These are phyloP conservation scores for Leptogaster cylindrica DNA, from an alignment of 2,888 invertebrate species.

Conservation along the genomic window DNA sequence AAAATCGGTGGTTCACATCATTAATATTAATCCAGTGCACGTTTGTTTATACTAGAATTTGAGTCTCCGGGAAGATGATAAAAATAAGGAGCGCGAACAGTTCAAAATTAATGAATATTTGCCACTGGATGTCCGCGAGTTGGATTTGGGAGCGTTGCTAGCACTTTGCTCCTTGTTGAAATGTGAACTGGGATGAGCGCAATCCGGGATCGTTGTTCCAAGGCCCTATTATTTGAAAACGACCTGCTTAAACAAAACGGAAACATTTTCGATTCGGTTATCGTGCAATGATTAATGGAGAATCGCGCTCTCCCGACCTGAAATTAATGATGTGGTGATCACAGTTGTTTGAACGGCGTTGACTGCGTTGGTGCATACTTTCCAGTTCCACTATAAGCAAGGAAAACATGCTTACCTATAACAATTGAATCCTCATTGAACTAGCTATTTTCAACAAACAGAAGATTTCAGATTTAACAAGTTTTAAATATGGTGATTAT, in stretches of 20 bases:
- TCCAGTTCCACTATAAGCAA: no score
- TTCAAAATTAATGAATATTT: slow-evolving; percentile 15
- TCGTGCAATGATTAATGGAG: slow-evolving; percentile 44
- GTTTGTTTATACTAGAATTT: slow-evolving; percentile 46
- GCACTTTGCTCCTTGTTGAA: not conserved
- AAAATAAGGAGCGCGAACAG: slow-evolving; percentile 37
- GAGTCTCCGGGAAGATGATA: slow-evolving; percentile 20
- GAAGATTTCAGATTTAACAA: no score
- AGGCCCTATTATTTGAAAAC: slow-evolving; percentile 20
- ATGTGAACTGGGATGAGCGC: not conserved
- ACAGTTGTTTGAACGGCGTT: not conserved
- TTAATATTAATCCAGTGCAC: slow-evolving; percentile 44
- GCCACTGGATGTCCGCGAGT: not conserved
- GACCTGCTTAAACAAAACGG: slow-evolving; percentile 22
- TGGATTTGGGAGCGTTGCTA: not conserved
- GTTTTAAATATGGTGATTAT: no score
- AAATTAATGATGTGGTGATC: slow-evolving; percentile 44
- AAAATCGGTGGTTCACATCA: slow-evolving; percentile 46
- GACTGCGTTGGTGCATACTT: no score
- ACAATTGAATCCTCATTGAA: no score
- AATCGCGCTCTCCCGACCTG: slow-evolving; percentile 31
- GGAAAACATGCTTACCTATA: no score
- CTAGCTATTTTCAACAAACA: no score
- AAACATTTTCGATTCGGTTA: slow-evolving; percentile 44
- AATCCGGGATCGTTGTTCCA: not conserved